Evolutionary conservation across 2,113 vertebrate species (phyloP).

Genomic region (Syngnathoides biaculeatus): DNA sequence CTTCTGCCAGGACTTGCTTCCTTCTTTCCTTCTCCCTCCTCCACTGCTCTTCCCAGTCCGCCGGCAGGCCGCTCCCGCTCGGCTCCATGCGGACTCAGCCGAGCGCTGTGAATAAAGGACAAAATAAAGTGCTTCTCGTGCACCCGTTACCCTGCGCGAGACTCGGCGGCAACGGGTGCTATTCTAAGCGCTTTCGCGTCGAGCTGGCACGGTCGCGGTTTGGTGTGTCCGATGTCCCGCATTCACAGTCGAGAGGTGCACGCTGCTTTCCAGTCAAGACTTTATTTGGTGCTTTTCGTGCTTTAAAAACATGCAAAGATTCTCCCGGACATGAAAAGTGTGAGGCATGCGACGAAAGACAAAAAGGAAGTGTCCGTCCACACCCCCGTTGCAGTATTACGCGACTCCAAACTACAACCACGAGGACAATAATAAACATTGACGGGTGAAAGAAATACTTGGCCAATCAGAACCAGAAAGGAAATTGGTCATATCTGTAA

Average conservation of each 20-base stretch:
- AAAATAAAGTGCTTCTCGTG: neutral
- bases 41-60: conserved; percentile 73
- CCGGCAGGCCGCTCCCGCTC: conserved; percentile 36
- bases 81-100: conserved; percentile 53
- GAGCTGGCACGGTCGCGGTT: neutral
- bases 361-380: neutral
- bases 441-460: no score
- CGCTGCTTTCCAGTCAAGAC: neutral
- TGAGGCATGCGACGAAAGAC: neutral
- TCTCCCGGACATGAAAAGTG: neutral
- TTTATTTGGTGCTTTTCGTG: neutral
- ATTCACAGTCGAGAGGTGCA: neutral
- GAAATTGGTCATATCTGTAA: neutral
- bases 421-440: neutral
- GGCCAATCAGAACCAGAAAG: no score
- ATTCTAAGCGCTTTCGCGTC: conserved; percentile 57
- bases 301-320: neutral
- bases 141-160: neutral
- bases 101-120: neutral
- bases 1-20: conserved; percentile 57
- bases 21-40: conserved; percentile 67
- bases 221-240: neutral
- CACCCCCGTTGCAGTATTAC: no score
- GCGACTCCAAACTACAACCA: no score
- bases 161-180: conserved; percentile 50